These are phyloP conservation scores for Hedychridium roseum DNA, from an alignment of 2,888 invertebrate genomes.

Conservation along the genomic window DNA sequence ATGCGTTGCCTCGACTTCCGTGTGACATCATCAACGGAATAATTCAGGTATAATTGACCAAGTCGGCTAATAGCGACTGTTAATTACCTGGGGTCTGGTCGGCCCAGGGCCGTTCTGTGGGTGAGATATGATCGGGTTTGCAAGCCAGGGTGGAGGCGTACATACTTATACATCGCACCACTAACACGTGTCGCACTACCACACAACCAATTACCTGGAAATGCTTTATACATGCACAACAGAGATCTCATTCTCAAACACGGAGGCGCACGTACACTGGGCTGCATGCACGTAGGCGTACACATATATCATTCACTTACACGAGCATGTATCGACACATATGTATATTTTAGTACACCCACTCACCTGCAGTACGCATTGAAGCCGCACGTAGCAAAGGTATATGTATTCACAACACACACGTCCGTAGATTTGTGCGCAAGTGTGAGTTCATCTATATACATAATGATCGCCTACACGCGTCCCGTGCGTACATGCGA, in stretches of 20 bases:
- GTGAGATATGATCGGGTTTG: conserved; percentile 32
- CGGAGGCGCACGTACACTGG: background rate
- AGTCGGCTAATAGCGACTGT: conserved; percentile 45
- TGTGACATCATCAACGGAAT: conserved; percentile 39
- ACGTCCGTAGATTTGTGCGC: background rate
- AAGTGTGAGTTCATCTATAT: background rate
- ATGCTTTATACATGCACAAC: no score
- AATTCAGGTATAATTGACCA: conserved; percentile 50
- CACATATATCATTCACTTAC: no score
- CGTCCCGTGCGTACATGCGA: conserved; percentile 9
- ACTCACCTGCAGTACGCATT: no score
- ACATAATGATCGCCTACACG: conserved; percentile 28
- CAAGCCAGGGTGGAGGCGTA: background rate
- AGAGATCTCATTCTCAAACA: background rate
- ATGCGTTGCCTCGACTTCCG: no score
- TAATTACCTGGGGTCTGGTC: conserved; percentile 40
- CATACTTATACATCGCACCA: no score
- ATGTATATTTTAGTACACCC: no score
- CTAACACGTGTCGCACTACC: no score
- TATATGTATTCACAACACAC: background rate
- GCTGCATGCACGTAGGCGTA: background rate
- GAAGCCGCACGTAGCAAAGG: no score
- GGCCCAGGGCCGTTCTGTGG: conserved; percentile 19
- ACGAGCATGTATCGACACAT: no score
- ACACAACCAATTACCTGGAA: no score